Evolutionary conservation across 2,113 vertebrate species (phyloP), one percentile per base, ranked within the genome.

Genomic region (Bujurquina vittata): DNA sequence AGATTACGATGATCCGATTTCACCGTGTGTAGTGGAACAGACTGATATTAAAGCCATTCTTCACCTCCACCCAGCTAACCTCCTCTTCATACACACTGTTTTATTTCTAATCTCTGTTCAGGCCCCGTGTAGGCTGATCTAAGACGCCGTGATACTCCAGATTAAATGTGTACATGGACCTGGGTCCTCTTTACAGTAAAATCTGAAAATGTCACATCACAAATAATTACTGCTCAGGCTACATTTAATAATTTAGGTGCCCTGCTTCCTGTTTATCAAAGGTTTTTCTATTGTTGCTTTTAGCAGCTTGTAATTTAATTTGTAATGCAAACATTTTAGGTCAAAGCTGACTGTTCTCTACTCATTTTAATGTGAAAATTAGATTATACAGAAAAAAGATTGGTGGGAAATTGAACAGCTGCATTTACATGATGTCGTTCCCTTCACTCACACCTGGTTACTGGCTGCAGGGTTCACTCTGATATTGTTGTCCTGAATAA

Each of bases 41-140:
- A 22, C 29, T 9, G 77, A 91, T 92, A 91, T 90, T 86, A 88
- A 86, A 93, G 61, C 79, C 79, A 89, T 90, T 79, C 67, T 80
- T 91, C 87, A 86, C 26, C 49, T 37, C 77, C 33, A n/a, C 80
- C 22, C 57, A 7, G 31, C 61, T 73, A 43, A 56, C 31, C 23
- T 76, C 31, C 35, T 63, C 49, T 17, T 72, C 60, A 57, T 20
- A 3, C 22, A 15, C n/a, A 61, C 59, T 60, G 18, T 63, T 59
- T 58, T 46, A 67, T 81, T 79, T 59, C 52, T 75, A 7, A 77
- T 73, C 55, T 61, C 31, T 75, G 78, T 89, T 56, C n/a, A 77
- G 69, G 55, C 17, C n/a, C 0, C 12, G 54, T 31, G 8, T 0
- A 2, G 7, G 22, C n/a, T 9, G 31, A 81, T 67, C 22, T 63